phyloP scores from a whole-genome alignment of 2,113 vertebrate species.

The Struthidea cinerea region DNA sequence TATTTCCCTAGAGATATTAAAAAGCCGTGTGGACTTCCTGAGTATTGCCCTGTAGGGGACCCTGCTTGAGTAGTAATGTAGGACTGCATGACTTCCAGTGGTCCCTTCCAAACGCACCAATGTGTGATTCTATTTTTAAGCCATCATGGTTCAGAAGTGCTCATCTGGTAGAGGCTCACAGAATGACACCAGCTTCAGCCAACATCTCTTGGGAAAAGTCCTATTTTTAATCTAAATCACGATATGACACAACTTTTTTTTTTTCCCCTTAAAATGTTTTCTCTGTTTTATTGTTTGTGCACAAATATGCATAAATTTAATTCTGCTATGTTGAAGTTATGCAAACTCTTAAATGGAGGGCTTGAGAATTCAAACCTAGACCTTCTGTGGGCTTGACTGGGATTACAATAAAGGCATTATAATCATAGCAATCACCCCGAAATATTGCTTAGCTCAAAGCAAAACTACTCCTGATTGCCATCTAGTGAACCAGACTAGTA shows the following conservation, averaged over 20 bases:
- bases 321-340: background rate
- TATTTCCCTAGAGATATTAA: background rate
- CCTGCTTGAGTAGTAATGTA: background rate
- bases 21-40: background rate
- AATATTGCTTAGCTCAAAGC: background rate
- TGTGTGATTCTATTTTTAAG: background rate
- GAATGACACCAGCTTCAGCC: background rate
- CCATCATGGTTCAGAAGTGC: background rate
- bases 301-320: background rate
- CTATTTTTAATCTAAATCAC: background rate
- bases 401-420: background rate
- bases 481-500: background rate
- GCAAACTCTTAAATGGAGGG: background rate
- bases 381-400: background rate
- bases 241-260: background rate
- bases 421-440: background rate
- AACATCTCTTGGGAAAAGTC: background rate
- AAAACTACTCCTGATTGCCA: constrained; percentile 35
- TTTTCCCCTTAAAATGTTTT: rapidly evolving
- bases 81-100: background rate
- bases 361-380: background rate
- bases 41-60: background rate
- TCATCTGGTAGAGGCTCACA: background rate
- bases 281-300: background rate
- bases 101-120: background rate